Percentiles rank a stretch among this genome's conserved stretches.
Conservation (phyloP, 2,113 vertebrate genomes). For the Pycnonotus jocosus region DNA sequence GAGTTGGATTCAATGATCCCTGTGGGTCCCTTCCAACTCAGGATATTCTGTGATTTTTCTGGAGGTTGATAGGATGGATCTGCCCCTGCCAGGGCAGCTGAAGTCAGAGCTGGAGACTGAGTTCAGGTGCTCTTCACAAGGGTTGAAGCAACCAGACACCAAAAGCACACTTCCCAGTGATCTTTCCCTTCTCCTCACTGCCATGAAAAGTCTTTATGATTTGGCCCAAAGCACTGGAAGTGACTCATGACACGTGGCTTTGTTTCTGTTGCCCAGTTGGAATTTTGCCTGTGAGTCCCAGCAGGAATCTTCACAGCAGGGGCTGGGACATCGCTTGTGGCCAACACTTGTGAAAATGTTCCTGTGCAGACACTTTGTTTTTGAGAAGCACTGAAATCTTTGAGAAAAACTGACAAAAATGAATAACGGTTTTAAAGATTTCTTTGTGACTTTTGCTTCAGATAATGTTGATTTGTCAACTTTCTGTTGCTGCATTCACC, state of each 20-base stretch:
- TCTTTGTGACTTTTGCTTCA: background rate
- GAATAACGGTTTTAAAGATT: background rate
- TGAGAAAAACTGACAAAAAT: background rate
- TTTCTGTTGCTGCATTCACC: background rate
- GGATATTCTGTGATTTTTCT: background rate
- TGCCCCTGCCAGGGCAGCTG: background rate
- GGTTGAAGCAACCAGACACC: background rate
- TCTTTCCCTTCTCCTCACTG: background rate
- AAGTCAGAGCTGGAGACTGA: background rate
- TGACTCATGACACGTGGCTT: background rate
- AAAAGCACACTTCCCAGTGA: background rate
- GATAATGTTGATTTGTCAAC: background rate
- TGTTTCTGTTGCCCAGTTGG: background rate
- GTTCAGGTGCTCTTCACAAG: background rate
- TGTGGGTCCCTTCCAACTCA: background rate
- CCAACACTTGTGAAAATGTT: background rate
- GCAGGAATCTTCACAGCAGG: background rate
- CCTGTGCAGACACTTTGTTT: background rate
- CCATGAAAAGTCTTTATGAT: background rate
- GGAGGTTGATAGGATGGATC: background rate
- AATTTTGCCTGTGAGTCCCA: background rate
- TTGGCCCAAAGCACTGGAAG: background rate
- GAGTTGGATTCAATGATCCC: background rate
- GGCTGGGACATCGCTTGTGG: background rate
- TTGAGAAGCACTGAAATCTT: background rate